Percentiles rank a stretch among this genome's conserved stretches.
Conservation (phyloP, 2,888 invertebrate species). For the Troglohyphantes excavatus region DNA sequence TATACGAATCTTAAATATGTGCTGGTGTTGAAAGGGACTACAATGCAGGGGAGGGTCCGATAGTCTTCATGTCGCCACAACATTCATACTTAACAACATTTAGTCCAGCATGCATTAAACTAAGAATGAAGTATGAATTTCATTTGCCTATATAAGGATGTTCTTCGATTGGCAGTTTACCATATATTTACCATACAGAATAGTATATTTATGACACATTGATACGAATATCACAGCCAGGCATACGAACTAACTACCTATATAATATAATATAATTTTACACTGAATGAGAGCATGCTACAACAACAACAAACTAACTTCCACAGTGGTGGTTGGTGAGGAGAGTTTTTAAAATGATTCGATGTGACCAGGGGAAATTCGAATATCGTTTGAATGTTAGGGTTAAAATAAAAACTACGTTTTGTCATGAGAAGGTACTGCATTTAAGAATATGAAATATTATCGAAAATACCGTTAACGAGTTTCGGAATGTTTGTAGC, state of each 20-base stretch:
- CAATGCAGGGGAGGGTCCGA: slow-evolving; percentile 42
- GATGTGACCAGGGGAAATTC: too few relatives aligned
- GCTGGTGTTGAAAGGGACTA: slow-evolving; percentile 60
- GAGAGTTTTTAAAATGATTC: too few relatives aligned
- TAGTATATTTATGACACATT: slow-evolving; percentile 47
- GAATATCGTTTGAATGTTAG: too few relatives aligned
- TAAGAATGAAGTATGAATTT: slow-evolving; percentile 42
- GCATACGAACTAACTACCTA: slow-evolving; percentile 77
- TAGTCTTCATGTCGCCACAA: slow-evolving; percentile 41
- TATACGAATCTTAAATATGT: slow-evolving; percentile 16
- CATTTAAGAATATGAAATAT: too few relatives aligned
- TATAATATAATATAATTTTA: slow-evolving; percentile 23
- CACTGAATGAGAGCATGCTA: slow-evolving; percentile 70
- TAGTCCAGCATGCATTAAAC: slow-evolving; percentile 73
- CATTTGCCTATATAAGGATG: neutral
- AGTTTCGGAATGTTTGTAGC: too few relatives aligned
- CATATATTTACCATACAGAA: neutral
- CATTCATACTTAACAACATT: slow-evolving; percentile 69
- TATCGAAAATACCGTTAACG: too few relatives aligned
- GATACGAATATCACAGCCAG: slow-evolving; percentile 73
- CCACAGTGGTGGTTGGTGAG: slow-evolving; percentile 53
- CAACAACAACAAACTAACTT: slow-evolving; percentile 42
- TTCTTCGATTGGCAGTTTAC: neutral
- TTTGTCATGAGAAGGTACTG: too few relatives aligned
- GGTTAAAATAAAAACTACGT: too few relatives aligned